phyloP scores from a whole-genome alignment of 2,888 invertebrate genomes.

The Diadegma fenestrale region DNA sequence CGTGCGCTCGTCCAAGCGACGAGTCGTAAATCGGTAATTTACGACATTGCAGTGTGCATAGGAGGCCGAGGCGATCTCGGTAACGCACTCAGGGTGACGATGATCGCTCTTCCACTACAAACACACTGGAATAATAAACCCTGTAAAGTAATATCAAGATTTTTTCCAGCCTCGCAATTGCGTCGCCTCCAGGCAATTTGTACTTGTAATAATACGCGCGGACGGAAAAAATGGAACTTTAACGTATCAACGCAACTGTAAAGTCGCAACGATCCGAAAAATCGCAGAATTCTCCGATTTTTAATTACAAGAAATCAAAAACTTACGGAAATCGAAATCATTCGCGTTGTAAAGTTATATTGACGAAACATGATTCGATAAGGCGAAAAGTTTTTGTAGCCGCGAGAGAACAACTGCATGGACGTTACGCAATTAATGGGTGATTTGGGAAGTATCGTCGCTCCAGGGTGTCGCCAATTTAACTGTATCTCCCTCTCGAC shows the following conservation, averaged over 20 bases:
- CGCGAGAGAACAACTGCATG: background rate
- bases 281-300: background rate
- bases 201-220: background rate
- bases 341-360: background rate
- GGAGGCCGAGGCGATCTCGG: constrained; percentile 57
- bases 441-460: constrained; percentile 32
- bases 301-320: background rate
- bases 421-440: constrained; percentile 33
- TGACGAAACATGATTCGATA: background rate
- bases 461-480: constrained; percentile 31
- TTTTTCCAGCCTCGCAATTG: background rate
- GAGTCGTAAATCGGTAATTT: constrained; percentile 73
- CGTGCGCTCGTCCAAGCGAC: constrained; percentile 26
- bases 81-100: constrained; percentile 52
- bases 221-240: background rate
- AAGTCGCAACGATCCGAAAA: background rate
- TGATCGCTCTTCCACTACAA: constrained; percentile 38
- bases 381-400: background rate
- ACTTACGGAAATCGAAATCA: background rate
- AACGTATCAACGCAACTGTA: background rate
- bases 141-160: constrained; percentile 11
- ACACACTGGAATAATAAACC: constrained; percentile 29
- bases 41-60: constrained; percentile 56
- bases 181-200: background rate
- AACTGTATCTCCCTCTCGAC: constrained; percentile 12